phyloP scores from a whole-genome alignment of 2,888 invertebrate genomes.

The Chaetogeoica ovagalla region DNA sequence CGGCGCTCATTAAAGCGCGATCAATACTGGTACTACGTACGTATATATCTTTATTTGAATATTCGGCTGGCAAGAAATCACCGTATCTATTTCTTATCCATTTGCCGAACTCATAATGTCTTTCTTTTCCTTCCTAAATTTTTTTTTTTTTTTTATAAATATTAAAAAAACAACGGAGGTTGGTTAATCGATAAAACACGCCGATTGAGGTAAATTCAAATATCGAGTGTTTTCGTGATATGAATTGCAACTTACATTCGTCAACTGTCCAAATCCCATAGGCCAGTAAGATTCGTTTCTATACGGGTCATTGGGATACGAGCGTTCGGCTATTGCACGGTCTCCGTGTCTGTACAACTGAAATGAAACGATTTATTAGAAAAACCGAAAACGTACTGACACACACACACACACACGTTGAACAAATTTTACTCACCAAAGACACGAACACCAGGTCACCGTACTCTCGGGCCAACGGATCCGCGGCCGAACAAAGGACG shows the following conservation, averaged over 20 bases:
- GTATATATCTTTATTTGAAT: slow-evolving; percentile 66
- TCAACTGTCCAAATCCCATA: slow-evolving; percentile 82
- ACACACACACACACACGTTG: no score
- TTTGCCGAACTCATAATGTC: slow-evolving; percentile 69
- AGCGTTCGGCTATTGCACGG: slow-evolving; percentile 73
- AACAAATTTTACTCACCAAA: slow-evolving; percentile 9
- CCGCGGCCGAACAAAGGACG: neutral
- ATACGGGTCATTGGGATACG: slow-evolving; percentile 83
- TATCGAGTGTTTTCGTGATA: neutral
- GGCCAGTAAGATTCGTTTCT: slow-evolving; percentile 76
- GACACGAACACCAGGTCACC: slow-evolving; percentile 28
- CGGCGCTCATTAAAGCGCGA: slow-evolving; percentile 74
- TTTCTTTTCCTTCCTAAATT: slow-evolving; percentile 67
- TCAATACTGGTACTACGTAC: slow-evolving; percentile 74
- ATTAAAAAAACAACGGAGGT: neutral
- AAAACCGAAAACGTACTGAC: neutral
- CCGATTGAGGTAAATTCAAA: neutral
- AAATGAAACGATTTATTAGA: slow-evolving; percentile 56
- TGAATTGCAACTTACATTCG: slow-evolving; percentile 67
- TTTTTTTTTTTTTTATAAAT: neutral
- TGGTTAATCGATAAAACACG: no score
- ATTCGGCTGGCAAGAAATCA: slow-evolving; percentile 66
- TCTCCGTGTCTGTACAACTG: slow-evolving; percentile 86
- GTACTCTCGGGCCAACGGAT: slow-evolving; percentile 33
- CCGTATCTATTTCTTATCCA: slow-evolving; percentile 69